Base-by-base conservation (phyloP, 2,888 invertebrate genomes). In the Gryllus longicercus region DNA sequence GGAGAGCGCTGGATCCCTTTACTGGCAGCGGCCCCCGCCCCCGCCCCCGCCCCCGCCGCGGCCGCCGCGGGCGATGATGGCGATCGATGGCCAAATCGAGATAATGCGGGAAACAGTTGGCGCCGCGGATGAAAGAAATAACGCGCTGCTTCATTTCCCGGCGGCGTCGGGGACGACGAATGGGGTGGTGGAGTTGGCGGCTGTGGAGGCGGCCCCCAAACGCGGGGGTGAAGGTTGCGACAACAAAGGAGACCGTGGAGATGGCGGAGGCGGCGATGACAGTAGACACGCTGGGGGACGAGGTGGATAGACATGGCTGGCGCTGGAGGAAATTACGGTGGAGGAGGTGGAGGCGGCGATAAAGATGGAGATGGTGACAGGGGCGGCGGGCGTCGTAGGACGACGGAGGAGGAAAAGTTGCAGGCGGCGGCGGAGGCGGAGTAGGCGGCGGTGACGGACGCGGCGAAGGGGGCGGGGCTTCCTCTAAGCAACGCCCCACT, bases 51-150 rank as follows among this genome's bases (percentile, higher is more conserved):
- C 38, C 38, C 8, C 38, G 38, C 38, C 38, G 38, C 38, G 38
- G 38, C 38, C 38, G 38, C 38, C 8, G 38, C 38, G 38, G 38
- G 38, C 38, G 38, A 38, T 38, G 38, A 38, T 38, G n/a, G 63
- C 63, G 63, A 63, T 63, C 63, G 63, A 63, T 63, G 63, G 14
- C 16, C 14, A 14, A 63, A 63, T 18, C 16, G 14, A 63, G 63
- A 63, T 63, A 63, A n/a, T 63, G 63, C 63, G 63, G n/a, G n/a
- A 63, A 63, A 63, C 63, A 63, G 63, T 63, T 63, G 16, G 63
- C n/a, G 4, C 16, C 63, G 63, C 63, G 63, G 16, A 63, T n/a
- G 16, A 63, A 63, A n/a, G 16, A 63, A 63, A 63, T 63, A 63
- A 63, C 63, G 16, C n/a, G 14, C 16, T 5, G 63, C n/a, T 63